Evolutionary conservation across 2,113 vertebrate genomes (phyloP), one percentile per base, ranked within the genome.

Genomic region (Labeo catla): DNA sequence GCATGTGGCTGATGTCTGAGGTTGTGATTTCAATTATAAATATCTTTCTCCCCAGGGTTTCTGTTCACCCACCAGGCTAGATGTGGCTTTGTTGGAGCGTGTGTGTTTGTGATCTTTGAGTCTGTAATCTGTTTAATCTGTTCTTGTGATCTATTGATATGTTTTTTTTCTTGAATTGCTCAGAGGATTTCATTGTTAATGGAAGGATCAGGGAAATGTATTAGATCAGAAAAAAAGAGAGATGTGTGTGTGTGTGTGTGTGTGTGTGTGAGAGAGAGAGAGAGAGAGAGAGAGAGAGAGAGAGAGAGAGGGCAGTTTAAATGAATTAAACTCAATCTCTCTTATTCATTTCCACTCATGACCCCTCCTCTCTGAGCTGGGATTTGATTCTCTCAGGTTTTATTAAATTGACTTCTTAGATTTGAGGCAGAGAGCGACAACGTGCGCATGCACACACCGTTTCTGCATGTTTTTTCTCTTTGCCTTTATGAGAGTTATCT

Each of bases 341-440:
- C 54, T 86, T 81, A 73, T 86, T 59, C 45, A 36, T 81, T 86
- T 81, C 23, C 66, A 57, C 34, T 78, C 66, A 54, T 50, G 70
- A 34, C 85, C 63, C 49, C 19, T 54, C 50, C 34, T 43, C 50
- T 73, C 77, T 73, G 77, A 45, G 43, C 23, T 54, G 84, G 70
- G 68, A 81, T 86, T 81, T 73, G 68, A 86, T 86, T 76, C 80
- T 63, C 54, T 81, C 23, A n/a, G 28, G 63, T 61, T 66, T 79
- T 81, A 86, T 86, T 86, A 76, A 86, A 81, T 81, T 86, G 52
- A 86, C 77, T 86, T 74, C 3, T 45, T 39, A 70, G 49, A 85
- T 79, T 85, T 66, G 70, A 81, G 61, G 74, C 43, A 74, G 68
- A 80, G 36, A 49, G 45, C 5, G 10, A n/a, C 61, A 6, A 19